Percentiles rank a stretch among this genome's conserved stretches.
Evolutionary conservation across 2,797 vertebrate species (phyloP).

Genomic region (Liparis tanakae): DNA sequence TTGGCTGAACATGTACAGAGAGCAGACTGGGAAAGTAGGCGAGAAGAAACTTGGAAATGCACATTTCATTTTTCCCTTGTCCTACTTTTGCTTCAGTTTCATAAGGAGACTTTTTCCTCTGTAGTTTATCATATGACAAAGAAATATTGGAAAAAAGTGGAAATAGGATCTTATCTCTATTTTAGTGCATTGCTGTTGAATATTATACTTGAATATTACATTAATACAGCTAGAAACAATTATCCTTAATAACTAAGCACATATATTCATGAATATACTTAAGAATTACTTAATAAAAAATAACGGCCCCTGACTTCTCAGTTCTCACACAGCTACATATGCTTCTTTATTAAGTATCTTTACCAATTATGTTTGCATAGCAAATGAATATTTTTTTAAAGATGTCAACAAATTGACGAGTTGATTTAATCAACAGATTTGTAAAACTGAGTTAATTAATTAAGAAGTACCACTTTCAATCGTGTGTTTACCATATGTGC

Average conservation of each 20-base stretch:
- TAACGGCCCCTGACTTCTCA: background rate
- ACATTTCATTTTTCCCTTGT: background rate
- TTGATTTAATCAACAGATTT: too few species aligned
- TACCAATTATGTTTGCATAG: too few species aligned
- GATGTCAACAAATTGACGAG: too few species aligned
- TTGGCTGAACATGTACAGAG: constrained; percentile 64
- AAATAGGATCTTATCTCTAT: background rate
- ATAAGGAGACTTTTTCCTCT: background rate
- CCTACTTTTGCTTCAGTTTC: constrained; percentile 2
- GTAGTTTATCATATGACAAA: background rate
- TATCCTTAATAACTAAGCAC: background rate
- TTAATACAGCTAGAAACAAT: background rate
- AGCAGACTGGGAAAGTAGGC: constrained; percentile 7
- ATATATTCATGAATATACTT: background rate
- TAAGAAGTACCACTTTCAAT: too few species aligned
- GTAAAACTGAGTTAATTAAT: too few species aligned
- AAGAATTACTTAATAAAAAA: background rate
- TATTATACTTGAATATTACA: background rate
- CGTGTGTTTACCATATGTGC: too few species aligned
- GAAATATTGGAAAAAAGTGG: constrained; percentile 1
- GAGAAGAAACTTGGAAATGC: constrained; percentile 14
- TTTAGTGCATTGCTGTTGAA: background rate
- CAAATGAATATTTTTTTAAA: too few species aligned
- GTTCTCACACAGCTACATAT: background rate
- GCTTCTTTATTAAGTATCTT: too few species aligned